Base-by-base conservation (phyloP, 2,113 vertebrate genomes). In the Caracal caracal region DNA sequence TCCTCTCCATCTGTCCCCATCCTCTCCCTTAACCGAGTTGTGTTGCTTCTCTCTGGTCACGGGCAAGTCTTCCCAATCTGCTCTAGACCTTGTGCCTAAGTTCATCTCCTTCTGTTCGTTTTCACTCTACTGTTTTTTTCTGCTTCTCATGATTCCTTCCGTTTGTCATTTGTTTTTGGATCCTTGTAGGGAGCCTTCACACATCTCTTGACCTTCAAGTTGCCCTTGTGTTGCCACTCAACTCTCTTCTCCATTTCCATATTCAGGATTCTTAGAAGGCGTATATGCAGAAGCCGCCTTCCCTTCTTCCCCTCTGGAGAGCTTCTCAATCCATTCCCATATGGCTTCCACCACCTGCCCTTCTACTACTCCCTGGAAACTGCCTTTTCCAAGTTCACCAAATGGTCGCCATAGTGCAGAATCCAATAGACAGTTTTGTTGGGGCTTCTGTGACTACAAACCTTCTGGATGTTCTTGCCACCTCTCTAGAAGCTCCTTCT, bases 21-120 rank as follows among this genome's bases (percentile, higher is more conserved):
- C 3, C 2, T 30, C 6, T 5, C 10, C 22, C 1, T 49, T 7
- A 26, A 15, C 6, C 20, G 7, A 33, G 22, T 28, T 7, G 5
- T 71, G 24, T 28, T 19, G 37, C 81, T 83, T 1, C 28, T 88
- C 37, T 88, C 43, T 19, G 20, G n/a, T 78, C 51, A 4, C 4
- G 40, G 71, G 53, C 15, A 2, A 17, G 13, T 53, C 65, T 85
- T 92, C 24, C 40, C 11, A 49, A 17, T 43, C 1, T 63, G 53
- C 30, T 65, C 49, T 47, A 24, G 16, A 73, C 40, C n/a, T 49
- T n/a, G 26, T 22, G 40, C 37, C 47, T 73, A 22, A 24, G 53
- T 33, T 35, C 71, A 20, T 63, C 6, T 61, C 28, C 35, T 87
- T 61, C 76, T 16, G 2, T 5, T n/a, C 56, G 7, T 10, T 91